phyloP scores from a whole-genome alignment of 2,888 invertebrate species.

The Ornithoptera alexandrae region DNA sequence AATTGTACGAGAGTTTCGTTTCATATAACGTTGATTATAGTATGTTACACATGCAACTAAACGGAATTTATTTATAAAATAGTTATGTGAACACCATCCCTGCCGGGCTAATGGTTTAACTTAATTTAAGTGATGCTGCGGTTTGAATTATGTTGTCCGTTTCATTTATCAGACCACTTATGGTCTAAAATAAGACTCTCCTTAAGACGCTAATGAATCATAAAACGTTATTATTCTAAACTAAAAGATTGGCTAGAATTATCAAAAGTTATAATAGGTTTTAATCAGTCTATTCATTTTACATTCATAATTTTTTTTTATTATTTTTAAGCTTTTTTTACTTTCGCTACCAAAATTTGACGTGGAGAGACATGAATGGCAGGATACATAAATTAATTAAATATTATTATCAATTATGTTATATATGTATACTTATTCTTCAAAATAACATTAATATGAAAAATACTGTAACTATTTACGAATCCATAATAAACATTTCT shows the following conservation, averaged over 20 bases:
- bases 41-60: slow-evolving; percentile 14
- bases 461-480: no score
- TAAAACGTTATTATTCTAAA: slow-evolving; percentile 44
- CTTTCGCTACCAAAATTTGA: no score
- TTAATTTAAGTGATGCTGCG: slow-evolving; percentile 44
- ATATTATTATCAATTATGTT: no score
- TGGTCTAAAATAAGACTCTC: slow-evolving; percentile 57
- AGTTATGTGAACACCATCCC: slow-evolving; percentile 31
- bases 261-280: slow-evolving; percentile 7
- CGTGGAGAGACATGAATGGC: no score
- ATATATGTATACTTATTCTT: no score
- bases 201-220: slow-evolving; percentile 54
- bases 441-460: no score
- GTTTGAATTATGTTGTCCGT: slow-evolving; percentile 47
- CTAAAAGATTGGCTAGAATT: slow-evolving; percentile 22
- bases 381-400: no score
- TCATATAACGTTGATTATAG: slow-evolving; percentile 11
- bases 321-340: no score
- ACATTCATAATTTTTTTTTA: background rate
- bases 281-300: background rate
- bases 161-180: slow-evolving; percentile 63
- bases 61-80: slow-evolving; percentile 32
- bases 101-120: slow-evolving; percentile 50
- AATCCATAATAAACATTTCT: no score
- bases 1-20: slow-evolving; percentile 8